A percentile compares a stretch with the other conserved stretches of the same genome.
These are phyloP conservation scores for Cosmorhoe ocellata DNA, from an alignment of 2,888 invertebrate species.

Conservation along the genomic window DNA sequence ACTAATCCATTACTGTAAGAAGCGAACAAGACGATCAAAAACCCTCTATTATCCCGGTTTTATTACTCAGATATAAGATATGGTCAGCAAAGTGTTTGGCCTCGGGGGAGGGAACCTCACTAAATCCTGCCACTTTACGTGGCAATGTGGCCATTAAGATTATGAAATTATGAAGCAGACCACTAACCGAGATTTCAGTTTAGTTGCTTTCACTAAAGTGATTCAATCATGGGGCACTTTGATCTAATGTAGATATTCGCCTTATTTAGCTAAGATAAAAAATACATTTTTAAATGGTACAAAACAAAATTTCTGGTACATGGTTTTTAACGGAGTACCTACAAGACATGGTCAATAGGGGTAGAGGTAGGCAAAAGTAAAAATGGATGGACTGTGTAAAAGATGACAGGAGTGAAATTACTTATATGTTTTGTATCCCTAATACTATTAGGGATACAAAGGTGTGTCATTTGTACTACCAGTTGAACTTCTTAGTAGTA, in stretches of 20 bases:
- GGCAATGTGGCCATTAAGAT: conserved; percentile 68
- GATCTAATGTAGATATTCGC: conserved; percentile 22
- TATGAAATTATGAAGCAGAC: conserved; percentile 76
- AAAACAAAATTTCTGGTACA: no score
- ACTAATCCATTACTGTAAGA: conserved; percentile 36
- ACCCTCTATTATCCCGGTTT: conserved; percentile 54
- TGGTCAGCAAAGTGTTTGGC: conserved; percentile 66
- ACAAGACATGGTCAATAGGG: no score
- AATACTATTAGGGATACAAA: no score
- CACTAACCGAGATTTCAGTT: conserved; percentile 67
- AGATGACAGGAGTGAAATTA: no score
- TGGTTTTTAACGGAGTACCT: no score
- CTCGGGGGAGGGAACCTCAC: conserved; percentile 59
- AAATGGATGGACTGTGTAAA: no score
- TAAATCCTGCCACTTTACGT: conserved; percentile 73
- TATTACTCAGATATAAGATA: conserved; percentile 63
- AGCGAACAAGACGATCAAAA: conserved; percentile 48
- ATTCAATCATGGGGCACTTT: conserved; percentile 49
- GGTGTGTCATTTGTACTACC: no score
- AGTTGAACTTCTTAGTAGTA: no score
- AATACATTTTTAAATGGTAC: no score
- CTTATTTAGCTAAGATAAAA: conserved; percentile 23
- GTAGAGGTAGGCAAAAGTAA: no score
- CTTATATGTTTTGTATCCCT: no score
- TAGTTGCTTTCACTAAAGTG: conserved; percentile 48